Evolutionary conservation across 2,888 invertebrate genomes (phyloP), one percentile per base, ranked within the genome.

Genomic region (Darwinula stevensoni): DNA sequence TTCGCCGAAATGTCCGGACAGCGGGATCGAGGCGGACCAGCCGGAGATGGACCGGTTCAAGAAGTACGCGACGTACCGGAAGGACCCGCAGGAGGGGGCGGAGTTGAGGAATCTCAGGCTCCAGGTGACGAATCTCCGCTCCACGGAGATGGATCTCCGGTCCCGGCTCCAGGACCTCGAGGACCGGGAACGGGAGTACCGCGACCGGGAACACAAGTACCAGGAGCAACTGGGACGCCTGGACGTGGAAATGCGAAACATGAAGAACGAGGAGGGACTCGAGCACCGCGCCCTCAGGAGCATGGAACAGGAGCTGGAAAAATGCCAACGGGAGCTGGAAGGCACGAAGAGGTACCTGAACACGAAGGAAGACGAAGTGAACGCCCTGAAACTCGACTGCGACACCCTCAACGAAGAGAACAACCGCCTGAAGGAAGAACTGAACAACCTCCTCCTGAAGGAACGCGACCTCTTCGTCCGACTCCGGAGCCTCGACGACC

Each of bases 331-430:
- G 27, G 39, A 38, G 17, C 29, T 42, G 12, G 42, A 42, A 34
- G 39, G 38, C 3, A 39, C 42, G 2, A 44, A 46, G 33, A 38
- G 40, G 36, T 39, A 40, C 16, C 37, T 44, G 29, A 34, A 39
- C 12, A 35, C 39, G 15, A 43, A 41, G 31, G 44, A 45, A 30
- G 45, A 45, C 36, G 47, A 47, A 34, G 39, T 37, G 35, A 37
- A 40, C 11, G 43, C 41, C 30, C 35, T 45, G n/a, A 45, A 44
- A 37, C 35, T 42, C 14, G 45, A 45, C 32, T 34, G 44, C 11
- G 46, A 45, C 14, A 45, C 44, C 2, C 36, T 46, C 4, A 43
- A 43, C 27, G 44, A 45, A 28, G 45, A 46, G 36, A 46, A 46
- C 35, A 36, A 35, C 30, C 37, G 43, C 15, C 40, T 46, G 4